Evolutionary conservation across 1,140 invertebrate genomes (phyloP), one percentile per base, ranked within the genome.

Genomic region (Drosophila nebulosa): DNA sequence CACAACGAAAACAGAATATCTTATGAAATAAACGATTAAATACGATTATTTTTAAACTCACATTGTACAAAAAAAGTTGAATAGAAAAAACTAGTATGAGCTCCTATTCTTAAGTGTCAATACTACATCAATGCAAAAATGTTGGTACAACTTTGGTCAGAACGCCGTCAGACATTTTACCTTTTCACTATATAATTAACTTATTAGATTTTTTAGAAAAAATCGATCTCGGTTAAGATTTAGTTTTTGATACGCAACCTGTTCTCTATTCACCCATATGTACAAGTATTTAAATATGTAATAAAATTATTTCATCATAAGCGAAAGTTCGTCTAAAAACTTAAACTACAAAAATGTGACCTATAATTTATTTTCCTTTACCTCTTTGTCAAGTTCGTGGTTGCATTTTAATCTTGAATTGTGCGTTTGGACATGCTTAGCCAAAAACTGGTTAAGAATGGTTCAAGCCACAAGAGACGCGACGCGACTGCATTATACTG

Each of bases 401-500:
- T 81, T 46, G 81, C 78, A 80, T 86, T 86, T 85, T 70, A 86
- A 86, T 86, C 63, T 74, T 69, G 61, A 77, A 77, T 74, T 74
- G 73, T 65, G 69, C 75, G 36, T 10, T 10, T 46, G 74, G 74
- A 71, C 35, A 36, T 36, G 35, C n/a, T 35, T 35, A 76, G 69
- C 81, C 81, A 60, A 77, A 86, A 86, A 88, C 66, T 61, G 64
- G 74, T 64, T 52, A 63, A 86, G 74, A 86, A 86, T 39, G 55
- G 78, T 75, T 75, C 51, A 71, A 63, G 69, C 72, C 63, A 56
- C 12, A 77, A 73, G 74, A 74, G 50, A 67, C 52, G 72, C 68
- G 80, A 77, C 83, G 80, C 78, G 81, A 88, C 78, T 86, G 81
- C 81, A 86, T 88, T 86, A 88, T 88, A 86, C 88, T 88, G 50